Conservation (phyloP, 2,113 vertebrate species). For the Osmerus eperlanus region DNA sequence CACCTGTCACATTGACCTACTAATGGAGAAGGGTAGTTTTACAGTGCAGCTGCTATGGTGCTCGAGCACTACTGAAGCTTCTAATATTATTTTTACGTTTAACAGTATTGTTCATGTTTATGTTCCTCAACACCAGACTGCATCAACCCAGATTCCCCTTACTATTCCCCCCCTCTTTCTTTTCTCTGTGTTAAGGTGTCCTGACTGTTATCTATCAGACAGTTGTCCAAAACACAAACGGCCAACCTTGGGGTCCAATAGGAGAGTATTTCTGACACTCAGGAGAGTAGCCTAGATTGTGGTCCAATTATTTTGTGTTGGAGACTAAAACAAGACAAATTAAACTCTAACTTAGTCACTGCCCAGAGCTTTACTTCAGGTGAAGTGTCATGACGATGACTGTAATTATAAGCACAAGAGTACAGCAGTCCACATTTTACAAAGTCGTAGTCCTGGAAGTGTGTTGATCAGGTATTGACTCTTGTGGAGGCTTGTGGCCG, state of each 20-base stretch:
- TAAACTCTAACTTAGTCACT: slow-evolving; percentile 12
- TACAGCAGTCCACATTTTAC: no score
- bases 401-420: slow-evolving; percentile 2
- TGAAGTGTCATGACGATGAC: slow-evolving; percentile 1
- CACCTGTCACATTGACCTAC: not conserved
- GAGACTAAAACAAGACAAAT: not conserved
- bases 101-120: slow-evolving; percentile 16
- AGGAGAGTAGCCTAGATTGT: slow-evolving; percentile 33
- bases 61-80: slow-evolving; percentile 14
- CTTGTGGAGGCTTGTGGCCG: no score
- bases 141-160: slow-evolving; percentile 2
- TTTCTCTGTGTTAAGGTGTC: slow-evolving; percentile 16
- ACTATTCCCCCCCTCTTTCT: not conserved
- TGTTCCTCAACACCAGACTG: slow-evolving; percentile 12
- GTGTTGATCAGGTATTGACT: no score
- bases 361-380: slow-evolving; percentile 29
- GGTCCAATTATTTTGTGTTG: slow-evolving; percentile 20
- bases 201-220: not conserved
- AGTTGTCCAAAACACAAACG: not conserved
- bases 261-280: slow-evolving; percentile 23
- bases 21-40: slow-evolving; percentile 14
- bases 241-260: slow-evolving; percentile 19
- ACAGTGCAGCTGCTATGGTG: slow-evolving; percentile 41
- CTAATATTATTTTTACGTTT: not conserved
- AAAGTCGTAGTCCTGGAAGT: no score